A percentile compares a stretch with the other conserved stretches of the same genome.
Evolutionary conservation across 2,888 invertebrate genomes (phyloP).

Genomic region (Subacronicta megacephala): DNA sequence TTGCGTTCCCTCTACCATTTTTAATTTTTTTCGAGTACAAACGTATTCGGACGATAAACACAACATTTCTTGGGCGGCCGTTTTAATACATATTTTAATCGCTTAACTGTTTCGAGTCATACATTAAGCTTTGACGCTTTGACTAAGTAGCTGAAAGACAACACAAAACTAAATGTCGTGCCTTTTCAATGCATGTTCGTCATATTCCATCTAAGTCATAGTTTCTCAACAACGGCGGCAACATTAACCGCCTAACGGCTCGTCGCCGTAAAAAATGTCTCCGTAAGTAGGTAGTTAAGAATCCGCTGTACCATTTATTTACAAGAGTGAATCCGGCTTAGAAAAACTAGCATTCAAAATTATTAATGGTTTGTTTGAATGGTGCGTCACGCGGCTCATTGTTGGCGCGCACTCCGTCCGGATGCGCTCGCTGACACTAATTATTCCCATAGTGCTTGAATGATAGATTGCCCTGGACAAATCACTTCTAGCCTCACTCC

Average conservation of each 20-base stretch:
- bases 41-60: constrained; percentile 61
- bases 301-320: constrained; percentile 87
- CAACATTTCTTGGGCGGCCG: constrained; percentile 26
- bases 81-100: constrained; percentile 39
- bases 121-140: constrained; percentile 42
- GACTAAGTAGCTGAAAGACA: constrained; percentile 32
- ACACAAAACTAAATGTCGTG: constrained; percentile 36
- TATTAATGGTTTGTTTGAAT: constrained; percentile 89
- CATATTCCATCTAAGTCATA: constrained; percentile 29
- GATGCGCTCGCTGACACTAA: constrained; percentile 88
- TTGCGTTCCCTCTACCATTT: constrained; percentile 68
- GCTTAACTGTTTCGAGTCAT: constrained; percentile 34
- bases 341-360: constrained; percentile 87
- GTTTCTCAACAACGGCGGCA: constrained; percentile 59
- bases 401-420: constrained; percentile 84
- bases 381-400: constrained; percentile 85
- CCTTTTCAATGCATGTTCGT: constrained; percentile 38
- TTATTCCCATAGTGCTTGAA: constrained; percentile 88
- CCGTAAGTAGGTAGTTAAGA: constrained; percentile 88
- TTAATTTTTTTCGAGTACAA: constrained; percentile 57
- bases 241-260: constrained; percentile 77
- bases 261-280: constrained; percentile 79
- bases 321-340: constrained; percentile 86
- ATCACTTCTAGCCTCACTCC: constrained; percentile 84
- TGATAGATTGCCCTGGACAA: constrained; percentile 89